These are phyloP conservation scores for Tholera decimalis DNA, from an alignment of 2,888 invertebrate genomes.

Conservation along the genomic window DNA sequence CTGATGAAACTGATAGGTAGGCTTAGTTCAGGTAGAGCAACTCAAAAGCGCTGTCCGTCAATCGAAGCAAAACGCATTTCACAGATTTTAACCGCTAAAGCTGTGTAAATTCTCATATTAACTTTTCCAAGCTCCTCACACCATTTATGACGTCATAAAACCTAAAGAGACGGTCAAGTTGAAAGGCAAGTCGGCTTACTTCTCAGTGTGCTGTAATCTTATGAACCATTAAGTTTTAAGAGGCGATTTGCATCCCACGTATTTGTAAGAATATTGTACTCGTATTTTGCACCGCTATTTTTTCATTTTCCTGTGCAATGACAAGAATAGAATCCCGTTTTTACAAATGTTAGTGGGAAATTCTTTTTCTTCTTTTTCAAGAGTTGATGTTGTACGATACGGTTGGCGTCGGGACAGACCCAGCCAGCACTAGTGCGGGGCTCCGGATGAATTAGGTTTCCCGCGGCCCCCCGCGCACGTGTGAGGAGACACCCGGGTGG, in stretches of 20 bases:
- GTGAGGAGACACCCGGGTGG: too few species aligned
- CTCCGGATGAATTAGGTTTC: too few species aligned
- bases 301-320: constrained; percentile 6
- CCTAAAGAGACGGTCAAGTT: constrained; percentile 42
- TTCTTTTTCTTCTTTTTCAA: not conserved
- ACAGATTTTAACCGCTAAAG: constrained; percentile 7
- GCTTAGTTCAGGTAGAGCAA: not conserved
- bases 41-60: not conserved
- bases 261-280: constrained; percentile 12
- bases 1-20: not conserved
- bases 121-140: constrained; percentile 17
- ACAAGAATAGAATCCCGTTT: not conserved
- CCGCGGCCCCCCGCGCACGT: too few species aligned
- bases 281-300: constrained; percentile 17
- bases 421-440: too few species aligned
- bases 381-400: too few species aligned
- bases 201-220: constrained; percentile 35
- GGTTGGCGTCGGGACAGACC: too few species aligned
- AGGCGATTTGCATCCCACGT: constrained; percentile 39
- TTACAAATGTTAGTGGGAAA: not conserved
- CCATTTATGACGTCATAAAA: constrained; percentile 51
- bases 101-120: constrained; percentile 18
- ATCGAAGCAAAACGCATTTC: constrained; percentile 6
- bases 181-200: constrained; percentile 52
- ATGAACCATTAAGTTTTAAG: constrained; percentile 42